Evolutionary conservation across 2,113 vertebrate genomes (phyloP), one percentile per base, ranked within the genome.

Genomic region (Myxocyprinus asiaticus): DNA sequence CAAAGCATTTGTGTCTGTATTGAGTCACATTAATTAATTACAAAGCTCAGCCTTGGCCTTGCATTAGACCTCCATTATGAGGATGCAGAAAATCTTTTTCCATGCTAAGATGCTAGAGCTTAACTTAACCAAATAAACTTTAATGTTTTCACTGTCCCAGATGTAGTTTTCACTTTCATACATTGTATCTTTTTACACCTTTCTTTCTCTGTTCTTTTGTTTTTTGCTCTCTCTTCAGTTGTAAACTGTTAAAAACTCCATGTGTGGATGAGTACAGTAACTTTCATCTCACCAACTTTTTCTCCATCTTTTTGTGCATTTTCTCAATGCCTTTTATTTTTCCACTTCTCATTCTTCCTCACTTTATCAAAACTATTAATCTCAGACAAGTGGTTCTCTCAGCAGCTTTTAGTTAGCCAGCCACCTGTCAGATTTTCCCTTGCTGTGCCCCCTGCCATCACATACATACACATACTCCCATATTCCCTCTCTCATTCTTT

Each of bases 321-420:
- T 70, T 12, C 11, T 22, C 3, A 33, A 33, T 33, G 22, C 22
- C 22, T 33, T 33, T n/a, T n/a, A n/a, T n/a, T 33, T 33, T 33
- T 74, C 15, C 58, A 9, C 3, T 66, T 43, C 17, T 12, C 6
- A 58, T 65, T 69, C 51, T 65, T 48, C 43, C 15, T 76, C 56
- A 22, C 42, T 70, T 64, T 89, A 90, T 91, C 90, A 58, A 83
- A 82, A 86, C 89, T 89, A 90, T 90, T 90, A 90, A 93, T 91
- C 90, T 90, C 71, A 69, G 87, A 88, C 87, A 89, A 92, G 90
- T 86, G 86, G 83, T 86, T 92, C 90, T 90, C 85, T 92, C 88
- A 90, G 86, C 89, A 86, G 76, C 83, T 88, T 86, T 90, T 87
- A 87, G 88, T 90, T 89, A 88, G 78, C 76, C 81, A 89, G 86